These are phyloP conservation scores for Balaenoptera acutorostrata DNA, from an alignment of 2,113 vertebrate species.

Conservation along the genomic window DNA sequence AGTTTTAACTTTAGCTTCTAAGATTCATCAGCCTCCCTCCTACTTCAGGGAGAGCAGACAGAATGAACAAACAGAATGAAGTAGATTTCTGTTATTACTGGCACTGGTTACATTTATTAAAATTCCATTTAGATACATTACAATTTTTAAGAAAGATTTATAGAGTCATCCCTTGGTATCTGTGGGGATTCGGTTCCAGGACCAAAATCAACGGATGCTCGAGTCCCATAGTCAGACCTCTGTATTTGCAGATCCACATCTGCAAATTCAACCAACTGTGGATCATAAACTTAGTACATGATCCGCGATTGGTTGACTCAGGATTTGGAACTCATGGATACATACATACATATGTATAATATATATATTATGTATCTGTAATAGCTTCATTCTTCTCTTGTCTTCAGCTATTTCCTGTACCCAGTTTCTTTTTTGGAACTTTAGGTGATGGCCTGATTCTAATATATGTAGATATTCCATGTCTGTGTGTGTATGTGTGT, in stretches of 20 bases:
- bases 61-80: not conserved
- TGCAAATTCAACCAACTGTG: not conserved
- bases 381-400: not conserved
- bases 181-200: not conserved
- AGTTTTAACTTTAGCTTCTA: not conserved
- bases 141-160: not conserved
- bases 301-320: not conserved
- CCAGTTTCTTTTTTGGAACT: not conserved
- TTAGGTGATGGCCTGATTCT: not conserved
- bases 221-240: not conserved
- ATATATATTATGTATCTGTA: not conserved
- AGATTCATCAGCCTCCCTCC: not conserved
- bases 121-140: not conserved
- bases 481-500: not conserved
- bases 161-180: not conserved
- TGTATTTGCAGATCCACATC: not conserved
- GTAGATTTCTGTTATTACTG: not conserved
- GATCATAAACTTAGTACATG: not conserved
- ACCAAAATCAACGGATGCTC: not conserved
- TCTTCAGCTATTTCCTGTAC: not conserved
- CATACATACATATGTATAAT: not conserved
- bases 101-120: not conserved
- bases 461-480: not conserved
- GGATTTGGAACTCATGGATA: not conserved
- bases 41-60: not conserved